Base-by-base conservation (phyloP, 2,113 vertebrate species). In the Saccopteryx bilineata region DNA sequence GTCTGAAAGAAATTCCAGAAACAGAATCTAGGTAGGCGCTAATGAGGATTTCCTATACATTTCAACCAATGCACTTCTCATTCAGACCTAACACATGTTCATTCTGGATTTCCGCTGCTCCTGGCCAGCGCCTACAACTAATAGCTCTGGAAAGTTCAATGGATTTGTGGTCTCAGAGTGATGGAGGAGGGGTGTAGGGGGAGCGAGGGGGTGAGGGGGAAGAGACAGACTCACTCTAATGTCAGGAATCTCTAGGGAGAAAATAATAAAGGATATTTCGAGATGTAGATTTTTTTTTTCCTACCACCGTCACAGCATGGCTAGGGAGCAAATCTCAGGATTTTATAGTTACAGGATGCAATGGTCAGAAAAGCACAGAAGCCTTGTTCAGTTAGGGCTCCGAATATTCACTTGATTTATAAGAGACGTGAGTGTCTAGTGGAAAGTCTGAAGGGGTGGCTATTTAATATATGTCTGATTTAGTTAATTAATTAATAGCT, bases 131-230 rank as follows among this genome's bases (percentile, higher is more conserved):
- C 2, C 14, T 65, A 7, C 74, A 92, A 79, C 66, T 95, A 85
- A 92, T 71, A 90, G 63, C 23, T 72, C 23, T 87, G 87, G 48
- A 79, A 94, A 90, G 50, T 39, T 65, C 71, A 79, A 23, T 54
- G 28, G 56, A 26, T 82, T 85, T 96, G 79, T 89, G 79, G 91
- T 82, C 69, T 82, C 91, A 56, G 69, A 71, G 94, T 91, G 48
- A 93, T 31, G 33, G 39, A 39, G 39, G 39, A 39, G 39, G 39
- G 39, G 39, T 39, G 39, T 39, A 3, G 39, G 39, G 39, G 39
- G 39, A 39, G 39, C 39, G 39, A 39, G 39, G 9, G 48, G 9
- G 39, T 26, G 65, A 74, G 61, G 15, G 0, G 11, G 18, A 50
- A 17, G 26, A 60, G 31, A 28, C 26, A 83, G 74, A 75, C 7